Evolutionary conservation across 2,797 vertebrate species (phyloP), one percentile per base, ranked within the genome.

Genomic region (Parauchenoglanis ngamensis): DNA sequence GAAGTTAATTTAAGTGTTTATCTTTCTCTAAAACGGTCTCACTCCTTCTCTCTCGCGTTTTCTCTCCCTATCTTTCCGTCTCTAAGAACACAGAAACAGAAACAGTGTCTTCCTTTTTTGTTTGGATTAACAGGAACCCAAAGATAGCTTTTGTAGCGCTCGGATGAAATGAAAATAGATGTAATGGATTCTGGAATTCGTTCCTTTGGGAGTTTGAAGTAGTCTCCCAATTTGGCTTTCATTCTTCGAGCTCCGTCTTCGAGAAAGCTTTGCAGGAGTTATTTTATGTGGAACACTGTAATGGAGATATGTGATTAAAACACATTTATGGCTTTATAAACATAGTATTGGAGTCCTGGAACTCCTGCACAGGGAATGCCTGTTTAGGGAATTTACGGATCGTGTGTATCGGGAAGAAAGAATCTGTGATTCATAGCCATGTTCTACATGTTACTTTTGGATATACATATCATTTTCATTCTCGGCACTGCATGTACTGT

Each of bases 101-200:
- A 56, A 88, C 75, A 81, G 59, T 88, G 80, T 86, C 57, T 90
- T 68, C 54, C 52, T 40, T 73, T 88, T 90, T 85, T 80, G 57
- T 89, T 87, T 89, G 85, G 86, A 85, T 85, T 81, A 56, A 84
- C 83, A 86, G 59, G 85, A 89, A 85, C 83, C 79, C 86, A 86
- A 87, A 86, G 85, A 89, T 85, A 82, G 86, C 82, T 86, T 86
- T 49, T 72, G 68, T 73, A 63, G 63, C 23, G 5, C 61, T 79
- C 21, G 15, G 70, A 86, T 63, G 63, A 88, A 82, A 86, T 90
- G 86, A 87, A 80, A 87, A 85, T 87, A 81, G 85, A 88, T 75
- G 87, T 54, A 88, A 73, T 67, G 40, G 77, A 79, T 83, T 68
- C 52, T 72, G 72, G 85, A 89, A 79, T 88, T 85, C 52, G 25